Base-by-base conservation (phyloP, 2,888 invertebrate species). In the Oxystoma pomonae region DNA sequence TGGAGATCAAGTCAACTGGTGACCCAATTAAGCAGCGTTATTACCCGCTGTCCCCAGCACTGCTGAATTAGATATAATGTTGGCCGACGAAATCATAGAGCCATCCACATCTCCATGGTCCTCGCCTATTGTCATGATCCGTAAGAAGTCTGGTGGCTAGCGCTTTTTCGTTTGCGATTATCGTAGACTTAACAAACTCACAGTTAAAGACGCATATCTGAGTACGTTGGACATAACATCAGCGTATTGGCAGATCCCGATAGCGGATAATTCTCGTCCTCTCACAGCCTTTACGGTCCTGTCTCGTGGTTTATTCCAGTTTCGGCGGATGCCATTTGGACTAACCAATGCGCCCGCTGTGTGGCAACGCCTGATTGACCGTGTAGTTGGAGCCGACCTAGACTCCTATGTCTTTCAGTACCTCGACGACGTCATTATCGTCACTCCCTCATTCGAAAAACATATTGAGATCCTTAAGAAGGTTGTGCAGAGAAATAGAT, bases 91-190 rank as follows among this genome's bases (percentile, higher is more conserved):
- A 58, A 17, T 73, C 68, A 63, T 73, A 9, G 72, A 73, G 21
- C 66, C 65, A 2, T 71, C 70, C 0, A 57, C 57, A 16, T 68
- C 68, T 20, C 76, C 78, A 0, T 80, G 76, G 75, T 77, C 1
- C 17, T 65, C 61, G 1, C 68, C 67, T 9, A 66, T 66, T 17
- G 62, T 66, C 0, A 58, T 57, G 57, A 57, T 57, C 20, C 16
- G 7, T 17, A 57, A 57, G 16, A 57, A 20, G 9, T 20, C 57
- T 20, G 17, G 57, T 16, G 21, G 21, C 12, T 57, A 20, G 57
- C 18, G 57, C 16, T 50, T 50, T 50, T 50, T 9, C n/a, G 50
- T 50, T 9, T n/a, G n/a, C n/a, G 9, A 50, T 20, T 12, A 52
- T 19, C 9, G 59, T n/a, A n/a, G n/a, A n/a, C 21, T 62, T 1